Evolutionary conservation across 2,113 vertebrate species (phyloP).

Genomic region (Phylloscopus whistleri): DNA sequence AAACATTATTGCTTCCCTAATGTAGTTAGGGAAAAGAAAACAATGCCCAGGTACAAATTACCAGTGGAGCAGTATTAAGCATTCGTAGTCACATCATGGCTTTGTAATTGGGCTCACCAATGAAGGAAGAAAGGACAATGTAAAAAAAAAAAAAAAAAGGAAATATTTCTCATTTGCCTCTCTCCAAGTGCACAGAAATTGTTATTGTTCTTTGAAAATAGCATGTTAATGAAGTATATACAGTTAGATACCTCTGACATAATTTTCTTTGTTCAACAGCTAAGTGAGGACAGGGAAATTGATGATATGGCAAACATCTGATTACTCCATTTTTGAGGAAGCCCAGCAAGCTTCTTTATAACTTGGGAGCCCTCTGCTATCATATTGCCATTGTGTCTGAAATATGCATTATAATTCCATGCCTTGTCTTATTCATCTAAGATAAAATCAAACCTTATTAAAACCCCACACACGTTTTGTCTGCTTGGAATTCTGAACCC

Average conservation of each 20-base stretch:
- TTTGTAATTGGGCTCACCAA: slow-evolving; percentile 31
- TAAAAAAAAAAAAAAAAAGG: neutral
- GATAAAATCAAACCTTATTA: neutral
- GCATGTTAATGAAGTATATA: neutral
- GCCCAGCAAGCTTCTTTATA: neutral
- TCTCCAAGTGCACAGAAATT: neutral
- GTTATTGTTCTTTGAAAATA: neutral
- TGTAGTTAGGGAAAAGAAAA: neutral
- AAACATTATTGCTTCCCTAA: slow-evolving; percentile 22
- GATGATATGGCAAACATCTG: neutral
- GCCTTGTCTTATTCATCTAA: neutral
- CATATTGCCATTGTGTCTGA: neutral
- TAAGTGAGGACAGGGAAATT: neutral
- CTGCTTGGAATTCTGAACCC: neutral
- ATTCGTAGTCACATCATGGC: slow-evolving; percentile 29
- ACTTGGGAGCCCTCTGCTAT: neutral
- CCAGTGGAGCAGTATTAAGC: neutral
- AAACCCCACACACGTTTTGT: neutral
- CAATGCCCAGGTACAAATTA: neutral
- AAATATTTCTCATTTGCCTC: slow-evolving; percentile 11
- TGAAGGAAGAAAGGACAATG: neutral
- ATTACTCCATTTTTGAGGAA: neutral
- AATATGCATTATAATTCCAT: neutral
- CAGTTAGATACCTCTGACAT: neutral
- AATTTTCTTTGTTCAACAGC: neutral